Conservation (phyloP, 2,888 invertebrate species). For the Temnothorax rugatulus region DNA sequence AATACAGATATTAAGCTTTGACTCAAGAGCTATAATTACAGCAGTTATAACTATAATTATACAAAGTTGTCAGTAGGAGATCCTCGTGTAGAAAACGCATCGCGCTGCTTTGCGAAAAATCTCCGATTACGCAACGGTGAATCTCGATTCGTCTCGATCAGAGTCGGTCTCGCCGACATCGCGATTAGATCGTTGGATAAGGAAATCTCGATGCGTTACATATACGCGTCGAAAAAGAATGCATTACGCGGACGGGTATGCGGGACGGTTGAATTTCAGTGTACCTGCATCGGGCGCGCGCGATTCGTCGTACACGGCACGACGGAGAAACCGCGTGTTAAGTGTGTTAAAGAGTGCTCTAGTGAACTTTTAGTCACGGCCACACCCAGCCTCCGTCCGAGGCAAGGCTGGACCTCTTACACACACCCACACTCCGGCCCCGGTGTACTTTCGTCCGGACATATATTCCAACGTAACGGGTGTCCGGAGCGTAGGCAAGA, state of each 20-base stretch:
- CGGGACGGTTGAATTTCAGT: constrained; percentile 16
- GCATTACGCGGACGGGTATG: neutral
- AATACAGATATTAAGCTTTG: constrained; percentile 9
- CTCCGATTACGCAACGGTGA: constrained; percentile 15
- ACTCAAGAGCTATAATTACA: neutral
- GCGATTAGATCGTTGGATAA: constrained; percentile 8
- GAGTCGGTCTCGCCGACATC: neutral
- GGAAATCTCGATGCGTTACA: neutral
- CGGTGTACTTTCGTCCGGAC: constrained; percentile 74
- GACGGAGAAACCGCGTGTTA: constrained; percentile 71
- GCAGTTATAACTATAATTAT: constrained; percentile 5
- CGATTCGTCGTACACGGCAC: constrained; percentile 56
- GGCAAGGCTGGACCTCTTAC: constrained; percentile 83
- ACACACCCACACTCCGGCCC: constrained; percentile 81
- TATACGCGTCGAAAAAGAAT: neutral
- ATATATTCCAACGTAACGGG: constrained; percentile 75
- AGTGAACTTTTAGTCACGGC: constrained; percentile 86
- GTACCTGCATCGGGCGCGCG: constrained; percentile 58
- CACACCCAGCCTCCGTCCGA: constrained; percentile 85
- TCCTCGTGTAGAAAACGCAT: neutral
- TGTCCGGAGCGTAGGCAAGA: constrained; percentile 49
- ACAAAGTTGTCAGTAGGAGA: neutral
- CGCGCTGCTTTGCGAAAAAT: neutral
- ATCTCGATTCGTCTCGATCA: constrained; percentile 12
- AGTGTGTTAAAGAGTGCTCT: constrained; percentile 83